Conservation (phyloP, 2,113 vertebrate genomes). For the Festucalex cinctus region DNA sequence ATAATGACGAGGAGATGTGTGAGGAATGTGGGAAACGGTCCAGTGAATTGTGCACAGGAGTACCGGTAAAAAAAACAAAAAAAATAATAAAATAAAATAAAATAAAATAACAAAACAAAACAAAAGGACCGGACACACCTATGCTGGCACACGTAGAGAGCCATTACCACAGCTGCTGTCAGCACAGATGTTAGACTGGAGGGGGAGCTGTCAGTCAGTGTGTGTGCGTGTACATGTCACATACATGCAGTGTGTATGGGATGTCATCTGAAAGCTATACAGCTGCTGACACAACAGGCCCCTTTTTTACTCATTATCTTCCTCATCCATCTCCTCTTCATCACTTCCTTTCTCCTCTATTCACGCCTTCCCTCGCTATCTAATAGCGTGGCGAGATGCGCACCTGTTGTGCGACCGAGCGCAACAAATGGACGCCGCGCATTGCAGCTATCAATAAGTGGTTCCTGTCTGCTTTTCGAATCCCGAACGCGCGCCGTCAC, state of each 20-base stretch:
- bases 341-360: constrained; percentile 46
- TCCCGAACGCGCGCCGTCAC: constrained; percentile 13
- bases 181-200: constrained; percentile 73
- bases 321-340: constrained; percentile 49
- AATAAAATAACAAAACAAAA: no score
- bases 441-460: background rate
- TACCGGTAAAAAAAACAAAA: constrained; percentile 37
- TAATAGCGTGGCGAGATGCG: constrained; percentile 22
- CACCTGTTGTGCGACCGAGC: constrained; percentile 52
- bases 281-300: constrained; percentile 70
- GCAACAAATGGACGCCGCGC: constrained; percentile 43
- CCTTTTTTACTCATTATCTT: constrained; percentile 65
- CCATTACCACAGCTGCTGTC: constrained; percentile 73
- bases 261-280: constrained; percentile 69
- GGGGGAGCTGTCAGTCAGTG: constrained; percentile 70
- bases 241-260: constrained; percentile 9
- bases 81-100: no score
- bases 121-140: constrained; percentile 49
- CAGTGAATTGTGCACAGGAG: constrained; percentile 38
- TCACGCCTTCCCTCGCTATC: constrained; percentile 33
- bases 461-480: constrained; percentile 5
- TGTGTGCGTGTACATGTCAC: constrained; percentile 15
- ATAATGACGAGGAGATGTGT: constrained; percentile 8
- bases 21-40: constrained; percentile 37
- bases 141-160: constrained; percentile 64